These are phyloP conservation scores for Macrobrachium rosenbergii DNA, from an alignment of 1,140 invertebrate species.

Conservation along the genomic window DNA sequence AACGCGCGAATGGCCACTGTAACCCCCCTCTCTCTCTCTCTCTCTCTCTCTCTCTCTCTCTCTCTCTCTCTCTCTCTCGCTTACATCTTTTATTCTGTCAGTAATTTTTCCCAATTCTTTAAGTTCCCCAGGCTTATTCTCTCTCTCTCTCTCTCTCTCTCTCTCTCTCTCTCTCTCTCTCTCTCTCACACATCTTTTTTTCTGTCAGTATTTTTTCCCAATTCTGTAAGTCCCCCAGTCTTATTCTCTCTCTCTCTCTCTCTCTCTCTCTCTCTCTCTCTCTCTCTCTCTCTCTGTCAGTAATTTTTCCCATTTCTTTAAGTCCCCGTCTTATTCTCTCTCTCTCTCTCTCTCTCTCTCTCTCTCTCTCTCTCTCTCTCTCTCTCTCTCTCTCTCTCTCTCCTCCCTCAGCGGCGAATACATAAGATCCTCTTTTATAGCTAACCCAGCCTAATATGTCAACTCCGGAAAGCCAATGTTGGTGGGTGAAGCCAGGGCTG, in stretches of 20 bases:
- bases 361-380: no score
- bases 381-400: background rate
- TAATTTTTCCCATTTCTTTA: no score
- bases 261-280: background rate
- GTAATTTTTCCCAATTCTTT: no score
- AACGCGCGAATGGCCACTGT: no score
- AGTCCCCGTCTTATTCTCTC: background rate
- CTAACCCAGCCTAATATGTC: background rate
- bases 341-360: no score
- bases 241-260: background rate
- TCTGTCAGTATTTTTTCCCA: background rate
- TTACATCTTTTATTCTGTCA: no score
- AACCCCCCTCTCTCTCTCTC: background rate
- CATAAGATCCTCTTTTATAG: background rate
- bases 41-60: constrained; percentile 18
- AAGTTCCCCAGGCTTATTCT: no score
- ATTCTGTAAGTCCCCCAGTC: no score
- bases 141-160: constrained; percentile 16
- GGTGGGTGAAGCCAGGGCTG: no score
- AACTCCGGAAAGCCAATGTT: no score
- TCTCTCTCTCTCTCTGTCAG: no score
- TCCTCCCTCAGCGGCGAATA: background rate
- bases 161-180: background rate
- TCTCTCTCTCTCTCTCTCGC: constrained; percentile 16
- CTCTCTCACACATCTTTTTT: background rate